Evolutionary conservation across 2,113 vertebrate species (phyloP).

Genomic region (Pavo muticus): DNA sequence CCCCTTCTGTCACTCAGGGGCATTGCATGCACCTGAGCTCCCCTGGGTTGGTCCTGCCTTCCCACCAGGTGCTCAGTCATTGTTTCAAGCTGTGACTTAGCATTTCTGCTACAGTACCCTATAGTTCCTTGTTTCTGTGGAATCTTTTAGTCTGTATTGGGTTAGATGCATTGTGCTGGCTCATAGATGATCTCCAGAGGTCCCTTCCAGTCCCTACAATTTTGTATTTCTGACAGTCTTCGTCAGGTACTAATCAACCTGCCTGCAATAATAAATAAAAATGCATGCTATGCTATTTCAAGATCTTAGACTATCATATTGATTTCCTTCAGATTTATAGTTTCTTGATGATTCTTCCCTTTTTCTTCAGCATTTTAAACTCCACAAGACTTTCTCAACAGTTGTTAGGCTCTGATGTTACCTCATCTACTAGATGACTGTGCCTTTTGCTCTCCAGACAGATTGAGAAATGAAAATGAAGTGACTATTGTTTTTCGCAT

Average conservation of each 20-base stretch:
- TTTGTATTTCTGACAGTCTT: background rate
- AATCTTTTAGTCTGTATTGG: background rate
- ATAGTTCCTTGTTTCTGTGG: background rate
- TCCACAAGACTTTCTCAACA: background rate
- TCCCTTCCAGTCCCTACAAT: background rate
- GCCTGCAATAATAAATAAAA: background rate
- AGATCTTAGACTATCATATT: background rate
- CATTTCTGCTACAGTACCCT: background rate
- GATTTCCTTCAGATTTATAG: background rate
- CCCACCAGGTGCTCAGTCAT: too few relatives aligned
- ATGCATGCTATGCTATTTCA: background rate
- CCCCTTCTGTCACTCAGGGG: too few relatives aligned
- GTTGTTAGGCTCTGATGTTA: background rate
- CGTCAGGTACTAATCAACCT: conserved; percentile 6
- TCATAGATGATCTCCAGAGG: background rate
- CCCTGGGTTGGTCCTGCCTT: too few relatives aligned
- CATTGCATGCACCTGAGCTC: too few relatives aligned
- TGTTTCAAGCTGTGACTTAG: too few relatives aligned
- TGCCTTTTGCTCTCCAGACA: conserved; percentile 30
- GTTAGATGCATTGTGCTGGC: background rate
- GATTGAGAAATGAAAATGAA: conserved; percentile 52
- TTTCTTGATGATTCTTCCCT: conserved; percentile 5
- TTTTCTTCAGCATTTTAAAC: background rate
- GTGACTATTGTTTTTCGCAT: conserved; percentile 19
- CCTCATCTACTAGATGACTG: background rate